Evolutionary conservation across 2,888 invertebrate genomes (phyloP).

Genomic region (Hypercompe scribonia): DNA sequence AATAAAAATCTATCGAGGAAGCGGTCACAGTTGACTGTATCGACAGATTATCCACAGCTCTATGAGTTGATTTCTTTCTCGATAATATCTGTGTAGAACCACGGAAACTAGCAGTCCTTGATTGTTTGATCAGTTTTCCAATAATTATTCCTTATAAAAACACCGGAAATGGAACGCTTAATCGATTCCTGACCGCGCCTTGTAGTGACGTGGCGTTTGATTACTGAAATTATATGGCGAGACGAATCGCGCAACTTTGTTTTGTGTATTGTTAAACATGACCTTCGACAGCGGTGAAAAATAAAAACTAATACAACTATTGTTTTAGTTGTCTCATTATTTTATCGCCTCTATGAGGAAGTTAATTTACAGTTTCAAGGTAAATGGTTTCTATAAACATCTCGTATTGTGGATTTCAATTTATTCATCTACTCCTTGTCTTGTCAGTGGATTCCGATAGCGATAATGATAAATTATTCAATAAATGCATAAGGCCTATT

Average conservation of each 20-base stretch:
- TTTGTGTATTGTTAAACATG: conserved; percentile 80
- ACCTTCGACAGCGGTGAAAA: conserved; percentile 79
- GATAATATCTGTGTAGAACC: conserved; percentile 70
- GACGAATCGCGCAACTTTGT: conserved; percentile 81
- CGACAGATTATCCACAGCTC: conserved; percentile 79
- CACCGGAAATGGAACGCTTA: conserved; percentile 83
- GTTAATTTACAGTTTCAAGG: conserved; percentile 81
- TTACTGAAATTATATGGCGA: conserved; percentile 85
- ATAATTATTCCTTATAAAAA: conserved; percentile 83
- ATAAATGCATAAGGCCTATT: neutral
- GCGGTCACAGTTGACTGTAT: conserved; percentile 84
- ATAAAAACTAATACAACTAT: conserved; percentile 85
- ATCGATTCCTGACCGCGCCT: conserved; percentile 83
- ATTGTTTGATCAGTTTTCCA: conserved; percentile 82
- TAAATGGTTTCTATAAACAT: conserved; percentile 68
- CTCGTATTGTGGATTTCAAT: conserved; percentile 59
- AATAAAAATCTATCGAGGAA: conserved; percentile 83
- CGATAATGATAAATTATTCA: neutral
- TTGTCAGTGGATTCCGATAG: neutral
- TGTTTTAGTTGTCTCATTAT: conserved; percentile 84
- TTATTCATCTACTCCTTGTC: conserved; percentile 35
- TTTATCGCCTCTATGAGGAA: conserved; percentile 77
- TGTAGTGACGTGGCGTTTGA: conserved; percentile 81
- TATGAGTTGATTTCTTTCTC: conserved; percentile 76
- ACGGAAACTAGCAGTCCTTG: conserved; percentile 79